Percentiles rank a stretch among this genome's conserved stretches.
phyloP scores from a whole-genome alignment of 37 sponge, comb jelly and placozoan genomes.

The Axinella damicornis region DNA sequence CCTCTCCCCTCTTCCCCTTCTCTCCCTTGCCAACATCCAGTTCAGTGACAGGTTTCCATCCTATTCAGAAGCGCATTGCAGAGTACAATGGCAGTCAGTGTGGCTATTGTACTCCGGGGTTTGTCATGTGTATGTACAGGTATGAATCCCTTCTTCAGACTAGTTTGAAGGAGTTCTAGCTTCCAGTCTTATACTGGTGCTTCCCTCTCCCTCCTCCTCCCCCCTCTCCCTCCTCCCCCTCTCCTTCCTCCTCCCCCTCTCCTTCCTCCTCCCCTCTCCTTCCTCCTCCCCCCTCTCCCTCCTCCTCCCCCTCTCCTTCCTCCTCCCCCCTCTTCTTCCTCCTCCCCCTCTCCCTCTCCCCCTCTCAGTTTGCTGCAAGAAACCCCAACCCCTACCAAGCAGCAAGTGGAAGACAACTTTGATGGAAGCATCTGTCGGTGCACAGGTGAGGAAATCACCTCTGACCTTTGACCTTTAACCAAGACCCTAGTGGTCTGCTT shows the following conservation, averaged over 20 bases:
- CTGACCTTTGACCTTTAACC: too few relatives aligned
- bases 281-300: neutral
- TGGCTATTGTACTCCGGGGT: conserved; percentile 71
- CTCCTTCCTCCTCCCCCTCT: neutral
- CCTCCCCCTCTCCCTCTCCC: neutral
- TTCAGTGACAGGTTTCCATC: conserved; percentile 28
- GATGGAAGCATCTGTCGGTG: conserved; percentile 76
- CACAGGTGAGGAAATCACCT: conserved; percentile 30
- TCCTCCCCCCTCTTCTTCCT: neutral
- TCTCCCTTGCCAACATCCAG: too few relatives aligned
- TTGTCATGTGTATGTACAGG: conserved; percentile 76
- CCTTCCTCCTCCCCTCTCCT: neutral
- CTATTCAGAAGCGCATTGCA: conserved; percentile 47
- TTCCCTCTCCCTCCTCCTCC: too few relatives aligned
- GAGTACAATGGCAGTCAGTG: conserved; percentile 58
- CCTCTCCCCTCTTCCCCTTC: neutral
- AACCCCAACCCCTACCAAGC: conserved; percentile 37
- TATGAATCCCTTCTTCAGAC: neutral
- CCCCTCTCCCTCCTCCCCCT: too few relatives aligned
- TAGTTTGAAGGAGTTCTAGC: too few relatives aligned
- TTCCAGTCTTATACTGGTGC: too few relatives aligned
- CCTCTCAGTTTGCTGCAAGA: conserved; percentile 35
- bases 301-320: neutral
- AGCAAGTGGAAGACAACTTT: conserved; percentile 50
- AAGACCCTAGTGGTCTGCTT: neutral